phyloP scores from a whole-genome alignment of 2,888 invertebrate species.

The Mythimna pallens region DNA sequence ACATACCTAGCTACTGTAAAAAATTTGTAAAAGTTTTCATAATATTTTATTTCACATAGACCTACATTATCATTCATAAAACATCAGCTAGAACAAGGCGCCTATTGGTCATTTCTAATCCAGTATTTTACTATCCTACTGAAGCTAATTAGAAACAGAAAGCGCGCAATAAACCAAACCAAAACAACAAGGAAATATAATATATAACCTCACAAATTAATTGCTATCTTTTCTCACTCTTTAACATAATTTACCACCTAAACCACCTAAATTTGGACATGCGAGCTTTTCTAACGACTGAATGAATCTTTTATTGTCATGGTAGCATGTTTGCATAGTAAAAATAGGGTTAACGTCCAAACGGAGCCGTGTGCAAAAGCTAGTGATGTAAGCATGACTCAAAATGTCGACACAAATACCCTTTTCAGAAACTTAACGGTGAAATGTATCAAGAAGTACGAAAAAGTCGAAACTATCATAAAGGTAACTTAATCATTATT shows the following conservation, averaged over 20 bases:
- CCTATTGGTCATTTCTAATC: too few relatives aligned
- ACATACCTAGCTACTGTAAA: too few relatives aligned
- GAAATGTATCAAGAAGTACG: constrained; percentile 50
- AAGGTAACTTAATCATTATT: constrained; percentile 59
- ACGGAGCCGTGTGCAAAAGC: constrained; percentile 66
- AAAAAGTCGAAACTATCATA: constrained; percentile 39
- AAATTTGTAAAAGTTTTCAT: too few relatives aligned
- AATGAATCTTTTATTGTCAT: constrained; percentile 56
- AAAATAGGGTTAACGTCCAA: constrained; percentile 59
- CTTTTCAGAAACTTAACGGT: constrained; percentile 63
- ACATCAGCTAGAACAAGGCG: too few relatives aligned
- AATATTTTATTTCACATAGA: too few relatives aligned
- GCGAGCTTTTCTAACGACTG: constrained; percentile 53
- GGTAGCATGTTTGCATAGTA: constrained; percentile 54
- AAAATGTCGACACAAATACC: constrained; percentile 56
- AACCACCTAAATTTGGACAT: constrained; percentile 46
- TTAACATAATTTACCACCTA: constrained; percentile 39
- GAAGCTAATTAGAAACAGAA: background rate
- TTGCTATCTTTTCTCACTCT: constrained; percentile 20
- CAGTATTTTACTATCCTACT: background rate
- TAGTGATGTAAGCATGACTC: constrained; percentile 62
- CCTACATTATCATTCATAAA: too few relatives aligned
- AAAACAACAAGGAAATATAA: constrained; percentile 17
- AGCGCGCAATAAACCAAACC: background rate
- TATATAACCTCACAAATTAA: constrained; percentile 35